phyloP scores from a whole-genome alignment of 1,140 invertebrate species.

The Diachasma alloeum region DNA sequence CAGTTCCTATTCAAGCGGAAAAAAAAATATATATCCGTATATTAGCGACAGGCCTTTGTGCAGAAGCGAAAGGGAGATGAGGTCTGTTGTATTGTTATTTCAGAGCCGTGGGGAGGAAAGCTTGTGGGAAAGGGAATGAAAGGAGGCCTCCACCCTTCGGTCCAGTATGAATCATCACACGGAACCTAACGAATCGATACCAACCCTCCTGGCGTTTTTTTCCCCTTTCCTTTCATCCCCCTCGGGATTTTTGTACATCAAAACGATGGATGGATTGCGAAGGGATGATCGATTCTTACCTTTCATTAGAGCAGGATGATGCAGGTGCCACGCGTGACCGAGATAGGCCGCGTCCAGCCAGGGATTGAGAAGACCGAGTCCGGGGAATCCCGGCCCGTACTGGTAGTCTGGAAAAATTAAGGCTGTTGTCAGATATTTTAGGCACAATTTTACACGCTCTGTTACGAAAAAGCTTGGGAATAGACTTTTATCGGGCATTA shows the following conservation, averaged over 20 bases:
- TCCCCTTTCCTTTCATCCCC: not conserved
- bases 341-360: slow-evolving; percentile 82
- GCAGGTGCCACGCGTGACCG: slow-evolving; percentile 76
- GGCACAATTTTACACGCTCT: not conserved
- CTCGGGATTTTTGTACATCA: not conserved
- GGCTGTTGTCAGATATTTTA: not conserved
- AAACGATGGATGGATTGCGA: slow-evolving; percentile 14
- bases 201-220: slow-evolving; percentile 31
- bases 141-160: slow-evolving; percentile 43
- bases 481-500: not conserved
- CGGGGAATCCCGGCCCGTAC: slow-evolving; percentile 68
- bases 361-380: slow-evolving; percentile 73
- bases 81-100: slow-evolving; percentile 20
- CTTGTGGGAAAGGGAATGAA: slow-evolving; percentile 40
- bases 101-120: slow-evolving; percentile 25
- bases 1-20: slow-evolving; percentile 49
- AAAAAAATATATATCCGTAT: slow-evolving; percentile 28
- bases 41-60: slow-evolving; percentile 27
- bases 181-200: slow-evolving; percentile 60
- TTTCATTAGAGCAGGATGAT: slow-evolving; percentile 71
- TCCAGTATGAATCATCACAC: slow-evolving; percentile 60
- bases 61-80: not conserved
- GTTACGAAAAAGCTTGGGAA: not conserved
- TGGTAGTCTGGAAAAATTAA: slow-evolving; percentile 70
- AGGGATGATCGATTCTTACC: slow-evolving; percentile 57